Evolutionary conservation across 2,888 invertebrate genomes (phyloP), one percentile per base, ranked within the genome.

Genomic region (Cecidostiba fungosa): DNA sequence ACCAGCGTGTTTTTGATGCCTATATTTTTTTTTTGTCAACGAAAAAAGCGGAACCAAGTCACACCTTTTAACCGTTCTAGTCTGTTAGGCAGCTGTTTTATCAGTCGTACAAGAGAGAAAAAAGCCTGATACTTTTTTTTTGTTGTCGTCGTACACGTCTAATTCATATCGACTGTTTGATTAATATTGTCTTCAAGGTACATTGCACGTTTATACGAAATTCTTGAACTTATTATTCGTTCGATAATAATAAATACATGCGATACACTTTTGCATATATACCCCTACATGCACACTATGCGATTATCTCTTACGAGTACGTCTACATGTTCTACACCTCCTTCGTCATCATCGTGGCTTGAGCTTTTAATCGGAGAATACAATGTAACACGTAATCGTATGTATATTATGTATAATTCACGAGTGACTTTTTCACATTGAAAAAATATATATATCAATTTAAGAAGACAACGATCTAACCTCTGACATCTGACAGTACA

Each of bases 371-470:
- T 23, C 5, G 26, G 39, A 69, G 78, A 69, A 62, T 59, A 62
- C 47, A 66, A 32, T 29, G 73, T 73, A 73, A 76, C 74, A 74
- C 84, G 36, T 85, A 79, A 59, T 80, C 16, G 62, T 84, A 62
- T 73, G 59, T 80, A 72, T 83, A 80, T 72, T 84, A 77, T 81
- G 82, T 83, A 85, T 85, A 81, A 59, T 88, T 84, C 87, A 89
- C 89, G 87, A 89, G 85, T 81, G 85, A 85, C 36, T 88, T 88
- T 88, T 89, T 90, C 89, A 91, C 91, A 90, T 91, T 92, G 92
- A 91, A 92, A 92, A 92, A 92, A 92, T 92, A 91, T 91, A 88
- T 91, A 88, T 90, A 69, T 76, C 88, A 90, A 90, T 91, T 89
- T 89, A 89, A 89, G 88, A 87, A 88, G 88, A 89, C 88, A 88